These are phyloP conservation scores for Euura lappo DNA, from an alignment of 1,140 invertebrate genomes.

Conservation along the genomic window DNA sequence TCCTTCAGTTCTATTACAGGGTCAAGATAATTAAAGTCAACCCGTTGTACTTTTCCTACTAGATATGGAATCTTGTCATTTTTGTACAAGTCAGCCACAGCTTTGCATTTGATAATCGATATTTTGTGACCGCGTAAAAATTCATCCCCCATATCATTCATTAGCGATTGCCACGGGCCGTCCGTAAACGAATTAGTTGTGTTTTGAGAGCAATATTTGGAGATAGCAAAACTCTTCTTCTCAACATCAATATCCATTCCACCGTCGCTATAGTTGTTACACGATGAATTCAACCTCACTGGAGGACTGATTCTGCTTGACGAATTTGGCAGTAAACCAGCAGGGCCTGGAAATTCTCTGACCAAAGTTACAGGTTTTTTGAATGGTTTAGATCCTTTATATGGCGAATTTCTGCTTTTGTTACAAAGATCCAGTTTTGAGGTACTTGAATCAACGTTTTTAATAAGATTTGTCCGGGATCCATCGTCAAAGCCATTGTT, in stretches of 20 bases:
- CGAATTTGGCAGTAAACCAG: constrained; percentile 48
- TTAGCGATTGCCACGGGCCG: constrained; percentile 53
- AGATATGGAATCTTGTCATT: constrained; percentile 43
- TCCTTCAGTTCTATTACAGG: constrained; percentile 52
- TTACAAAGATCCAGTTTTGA: neutral
- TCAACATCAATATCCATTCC: constrained; percentile 16
- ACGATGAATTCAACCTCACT: neutral
- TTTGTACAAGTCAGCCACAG: constrained; percentile 29
- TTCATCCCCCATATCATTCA: constrained; percentile 44
- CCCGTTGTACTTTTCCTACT: constrained; percentile 47
- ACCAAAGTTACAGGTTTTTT: constrained; percentile 27
- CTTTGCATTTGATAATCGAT: constrained; percentile 40
- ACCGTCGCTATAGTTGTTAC: constrained; percentile 17
- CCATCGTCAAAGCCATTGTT: too few relatives aligned
- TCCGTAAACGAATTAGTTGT: constrained; percentile 48
- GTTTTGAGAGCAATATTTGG: constrained; percentile 50
- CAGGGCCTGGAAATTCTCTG: constrained; percentile 56
- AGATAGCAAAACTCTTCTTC: constrained; percentile 10
- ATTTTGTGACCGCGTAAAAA: constrained; percentile 48
- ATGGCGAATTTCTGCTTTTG: constrained; percentile 14
- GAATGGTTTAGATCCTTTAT: constrained; percentile 9
- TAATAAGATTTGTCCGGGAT: constrained; percentile 20
- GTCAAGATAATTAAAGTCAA: constrained; percentile 48
- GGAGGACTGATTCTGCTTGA: constrained; percentile 17
- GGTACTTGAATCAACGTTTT: neutral